Percentiles rank a stretch among this genome's conserved stretches.
Conservation (phyloP, 2,888 invertebrate species). For the Tigriopus californicus region DNA sequence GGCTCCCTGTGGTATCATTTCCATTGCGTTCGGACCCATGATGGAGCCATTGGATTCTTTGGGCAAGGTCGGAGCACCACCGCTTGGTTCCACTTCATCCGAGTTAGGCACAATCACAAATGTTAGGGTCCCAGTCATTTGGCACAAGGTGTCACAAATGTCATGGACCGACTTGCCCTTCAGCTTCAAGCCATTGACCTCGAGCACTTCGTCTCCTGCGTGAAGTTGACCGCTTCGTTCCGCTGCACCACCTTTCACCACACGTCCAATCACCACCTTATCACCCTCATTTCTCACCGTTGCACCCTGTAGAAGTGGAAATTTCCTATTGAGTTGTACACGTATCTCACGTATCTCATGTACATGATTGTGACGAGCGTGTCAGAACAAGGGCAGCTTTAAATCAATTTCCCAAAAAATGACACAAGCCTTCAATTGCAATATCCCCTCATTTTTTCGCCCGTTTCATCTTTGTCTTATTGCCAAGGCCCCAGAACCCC, state of each 20-base stretch:
- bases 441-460: too few relatives aligned
- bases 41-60: not conserved
- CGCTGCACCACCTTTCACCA: slow-evolving; percentile 89
- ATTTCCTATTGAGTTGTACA: not conserved
- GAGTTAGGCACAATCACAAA: slow-evolving; percentile 20
- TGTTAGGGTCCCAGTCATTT: slow-evolving; percentile 21
- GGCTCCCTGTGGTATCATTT: too few relatives aligned
- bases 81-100: not conserved
- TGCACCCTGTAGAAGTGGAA: slow-evolving; percentile 30
- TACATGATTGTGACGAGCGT: not conserved
- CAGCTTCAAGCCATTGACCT: slow-evolving; percentile 23
- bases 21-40: too few relatives aligned
- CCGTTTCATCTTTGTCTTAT: too few relatives aligned
- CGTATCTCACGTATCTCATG: not conserved
- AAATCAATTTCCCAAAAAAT: too few relatives aligned
- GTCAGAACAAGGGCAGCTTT: not conserved
- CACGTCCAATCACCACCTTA: slow-evolving; percentile 83
- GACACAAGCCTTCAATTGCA: too few relatives aligned
- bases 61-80: slow-evolving; percentile 1
- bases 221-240: slow-evolving; percentile 86
- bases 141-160: slow-evolving; percentile 69
- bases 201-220: slow-evolving; percentile 90
- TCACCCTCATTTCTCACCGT: slow-evolving; percentile 75
- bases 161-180: slow-evolving; percentile 90
- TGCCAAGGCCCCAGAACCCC: too few relatives aligned